Conservation (phyloP, 2,888 invertebrate genomes). For the Nomada ferruginata region DNA sequence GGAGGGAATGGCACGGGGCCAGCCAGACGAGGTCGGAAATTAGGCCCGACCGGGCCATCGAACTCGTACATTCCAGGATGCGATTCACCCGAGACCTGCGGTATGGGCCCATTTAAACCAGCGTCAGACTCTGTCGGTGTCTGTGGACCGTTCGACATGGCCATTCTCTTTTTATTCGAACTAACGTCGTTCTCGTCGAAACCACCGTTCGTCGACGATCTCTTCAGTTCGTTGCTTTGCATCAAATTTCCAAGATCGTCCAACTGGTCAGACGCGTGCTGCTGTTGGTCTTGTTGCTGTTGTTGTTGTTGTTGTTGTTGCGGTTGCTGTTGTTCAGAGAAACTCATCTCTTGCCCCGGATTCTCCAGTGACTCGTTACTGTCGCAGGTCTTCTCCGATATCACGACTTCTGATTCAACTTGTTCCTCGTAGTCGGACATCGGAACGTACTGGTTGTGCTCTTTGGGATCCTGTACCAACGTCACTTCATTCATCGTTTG, state of each 20-base stretch:
- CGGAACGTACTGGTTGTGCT: conserved; percentile 57
- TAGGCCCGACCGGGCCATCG: conserved; percentile 67
- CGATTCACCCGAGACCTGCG: conserved; percentile 63
- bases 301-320: too few relatives aligned
- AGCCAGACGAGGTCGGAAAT: conserved; percentile 73
- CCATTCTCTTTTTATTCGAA: conserved; percentile 66
- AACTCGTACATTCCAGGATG: conserved; percentile 75
- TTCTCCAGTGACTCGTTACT: conserved; percentile 47
- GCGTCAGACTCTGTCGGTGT: conserved; percentile 35
- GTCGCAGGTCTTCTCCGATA: conserved; percentile 55
- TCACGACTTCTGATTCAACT: conserved; percentile 53
- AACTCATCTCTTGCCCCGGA: conserved; percentile 37
- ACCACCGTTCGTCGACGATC: conserved; percentile 73
- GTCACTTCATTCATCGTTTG: conserved; percentile 37
- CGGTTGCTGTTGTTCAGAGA: conserved; percentile 59
- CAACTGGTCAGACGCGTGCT: conserved; percentile 75
- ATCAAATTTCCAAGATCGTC: conserved; percentile 76
- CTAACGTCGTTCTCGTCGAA: conserved; percentile 67
- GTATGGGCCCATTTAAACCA: conserved; percentile 61
- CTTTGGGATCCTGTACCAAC: conserved; percentile 48
- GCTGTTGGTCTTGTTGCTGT: conserved; percentile 4
- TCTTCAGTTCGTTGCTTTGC: conserved; percentile 70
- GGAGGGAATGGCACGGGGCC: conserved; percentile 77
- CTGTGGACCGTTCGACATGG: conserved; percentile 74
- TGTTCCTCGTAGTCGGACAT: conserved; percentile 65